Evolutionary conservation across 2,113 vertebrate genomes (phyloP).

Genomic region (Ancistrus triradiatus): DNA sequence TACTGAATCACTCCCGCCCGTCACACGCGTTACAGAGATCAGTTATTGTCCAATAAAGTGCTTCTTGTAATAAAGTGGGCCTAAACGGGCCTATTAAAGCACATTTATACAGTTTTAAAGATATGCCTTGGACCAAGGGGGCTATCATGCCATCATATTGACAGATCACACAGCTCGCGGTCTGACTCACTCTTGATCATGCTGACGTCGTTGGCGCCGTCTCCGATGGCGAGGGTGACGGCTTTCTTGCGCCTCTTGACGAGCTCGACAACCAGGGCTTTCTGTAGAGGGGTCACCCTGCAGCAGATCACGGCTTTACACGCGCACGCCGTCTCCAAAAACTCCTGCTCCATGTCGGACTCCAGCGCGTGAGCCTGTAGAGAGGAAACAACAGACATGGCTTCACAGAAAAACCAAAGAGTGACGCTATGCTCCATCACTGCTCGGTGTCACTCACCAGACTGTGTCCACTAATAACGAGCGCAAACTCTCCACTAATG

Average conservation of each 20-base stretch:
- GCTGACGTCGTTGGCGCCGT: conserved; percentile 91
- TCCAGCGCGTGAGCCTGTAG: conserved; percentile 91
- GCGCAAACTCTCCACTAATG: conserved; percentile 82
- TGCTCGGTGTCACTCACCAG: conserved; percentile 68
- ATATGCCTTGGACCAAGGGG: too few relatives aligned
- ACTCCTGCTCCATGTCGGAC: conserved; percentile 91
- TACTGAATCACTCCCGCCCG: too few relatives aligned
- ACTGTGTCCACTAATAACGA: conserved; percentile 90
- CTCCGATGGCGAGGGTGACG: conserved; percentile 88
- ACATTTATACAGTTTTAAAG: too few relatives aligned
- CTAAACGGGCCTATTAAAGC: too few relatives aligned
- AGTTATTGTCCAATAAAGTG: too few relatives aligned
- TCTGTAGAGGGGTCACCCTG: conserved; percentile 89
- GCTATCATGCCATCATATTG: too few relatives aligned
- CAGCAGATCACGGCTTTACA: conserved; percentile 94
- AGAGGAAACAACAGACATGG: too few relatives aligned
- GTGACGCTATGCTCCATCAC: too few relatives aligned
- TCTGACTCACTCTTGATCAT: conserved; percentile 91
- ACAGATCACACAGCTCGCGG: too few relatives aligned
- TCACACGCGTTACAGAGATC: too few relatives aligned
- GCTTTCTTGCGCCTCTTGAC: conserved; percentile 92
- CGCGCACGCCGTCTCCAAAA: conserved; percentile 82
- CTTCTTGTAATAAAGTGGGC: too few relatives aligned
- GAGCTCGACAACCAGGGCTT: conserved; percentile 92
- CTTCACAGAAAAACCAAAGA: too few relatives aligned